phyloP scores from a whole-genome alignment of 2,888 invertebrate genomes.

The Agrotis clavis region DNA sequence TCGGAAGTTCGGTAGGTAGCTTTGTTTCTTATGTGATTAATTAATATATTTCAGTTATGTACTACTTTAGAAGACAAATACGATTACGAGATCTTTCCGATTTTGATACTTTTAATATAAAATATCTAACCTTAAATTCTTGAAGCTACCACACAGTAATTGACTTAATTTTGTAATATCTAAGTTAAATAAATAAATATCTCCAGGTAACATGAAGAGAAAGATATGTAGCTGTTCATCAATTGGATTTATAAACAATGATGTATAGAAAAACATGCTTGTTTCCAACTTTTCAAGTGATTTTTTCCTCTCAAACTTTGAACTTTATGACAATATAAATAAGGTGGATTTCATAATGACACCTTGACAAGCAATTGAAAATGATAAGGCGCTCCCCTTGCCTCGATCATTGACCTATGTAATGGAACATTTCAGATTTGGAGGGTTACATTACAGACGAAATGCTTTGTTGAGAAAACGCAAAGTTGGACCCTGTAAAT shows the following conservation, averaged over 20 bases:
- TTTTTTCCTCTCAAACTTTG: neutral
- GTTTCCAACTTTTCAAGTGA: neutral
- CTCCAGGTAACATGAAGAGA: neutral
- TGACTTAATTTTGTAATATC: too few species aligned
- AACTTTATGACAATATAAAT: neutral
- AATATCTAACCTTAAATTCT: too few species aligned
- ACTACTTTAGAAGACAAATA: neutral
- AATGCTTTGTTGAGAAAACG: neutral
- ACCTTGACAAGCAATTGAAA: neutral
- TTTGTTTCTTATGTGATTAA: too few species aligned
- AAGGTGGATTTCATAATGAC: conserved; percentile 3
- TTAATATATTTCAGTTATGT: neutral
- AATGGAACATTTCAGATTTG: too few species aligned
- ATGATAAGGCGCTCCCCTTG: neutral
- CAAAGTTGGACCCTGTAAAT: neutral
- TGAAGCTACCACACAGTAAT: too few species aligned
- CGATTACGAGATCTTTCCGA: neutral
- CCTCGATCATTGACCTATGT: too few species aligned
- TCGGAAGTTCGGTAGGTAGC: too few species aligned
- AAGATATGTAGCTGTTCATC: neutral
- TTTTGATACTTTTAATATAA: neutral
- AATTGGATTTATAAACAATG: neutral
- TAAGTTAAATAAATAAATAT: neutral
- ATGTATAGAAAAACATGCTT: neutral
- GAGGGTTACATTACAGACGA: too few species aligned